These are phyloP conservation scores for Ichneumoninae sp. DNA, from an alignment of 2,888 invertebrate genomes.

Conservation along the genomic window DNA sequence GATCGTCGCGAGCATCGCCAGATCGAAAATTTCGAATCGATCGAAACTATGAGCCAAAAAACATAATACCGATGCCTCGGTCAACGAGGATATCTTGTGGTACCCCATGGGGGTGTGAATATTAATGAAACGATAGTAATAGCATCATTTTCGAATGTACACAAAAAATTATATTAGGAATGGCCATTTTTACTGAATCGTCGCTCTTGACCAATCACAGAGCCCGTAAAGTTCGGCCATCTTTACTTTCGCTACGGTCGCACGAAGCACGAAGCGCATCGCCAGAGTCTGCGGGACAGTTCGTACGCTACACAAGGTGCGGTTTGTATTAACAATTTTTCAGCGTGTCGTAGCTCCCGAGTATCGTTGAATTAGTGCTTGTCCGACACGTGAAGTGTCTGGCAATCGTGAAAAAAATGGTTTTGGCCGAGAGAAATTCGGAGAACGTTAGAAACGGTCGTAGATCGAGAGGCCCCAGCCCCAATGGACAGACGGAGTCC, in stretches of 20 bases:
- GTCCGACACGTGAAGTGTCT: constrained; percentile 34
- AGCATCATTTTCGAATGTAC: constrained; percentile 61
- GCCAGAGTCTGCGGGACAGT: constrained; percentile 69
- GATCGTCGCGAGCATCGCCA: constrained; percentile 18
- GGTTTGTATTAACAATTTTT: constrained; percentile 69
- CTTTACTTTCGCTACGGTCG: constrained; percentile 81
- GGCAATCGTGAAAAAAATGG: constrained; percentile 87
- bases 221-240: constrained; percentile 71
- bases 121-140: constrained; percentile 10
- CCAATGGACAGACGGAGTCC: constrained; percentile 93
- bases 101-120: background rate
- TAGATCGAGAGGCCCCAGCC: constrained; percentile 96
- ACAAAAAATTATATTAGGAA: constrained; percentile 50
- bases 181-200: constrained; percentile 67
- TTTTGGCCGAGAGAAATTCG: constrained; percentile 94
- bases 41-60: background rate
- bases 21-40: constrained; percentile 39
- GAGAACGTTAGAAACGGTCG: constrained; percentile 94
- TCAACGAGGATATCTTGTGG: background rate
- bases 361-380: constrained; percentile 31
- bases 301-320: constrained; percentile 75
- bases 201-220: constrained; percentile 67
- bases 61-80: background rate
- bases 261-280: constrained; percentile 72
- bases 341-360: constrained; percentile 22